A percentile compares a stretch with the other conserved stretches of the same genome.
These are phyloP conservation scores for Pantherophis vulpinus DNA, from an alignment of 2,797 vertebrate genomes.

Conservation along the genomic window DNA sequence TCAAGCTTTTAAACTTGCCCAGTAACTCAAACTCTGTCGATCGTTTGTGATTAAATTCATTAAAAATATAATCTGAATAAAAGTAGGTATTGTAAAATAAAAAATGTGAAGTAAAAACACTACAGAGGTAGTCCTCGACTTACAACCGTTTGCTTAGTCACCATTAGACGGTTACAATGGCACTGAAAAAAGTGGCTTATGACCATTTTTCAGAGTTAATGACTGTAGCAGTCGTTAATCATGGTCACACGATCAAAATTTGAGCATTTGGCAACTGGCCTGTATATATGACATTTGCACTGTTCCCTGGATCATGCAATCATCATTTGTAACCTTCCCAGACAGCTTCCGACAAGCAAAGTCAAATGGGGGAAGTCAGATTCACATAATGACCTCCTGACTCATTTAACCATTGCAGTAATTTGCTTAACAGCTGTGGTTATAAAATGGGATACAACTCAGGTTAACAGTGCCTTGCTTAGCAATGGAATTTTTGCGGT, in stretches of 20 bases:
- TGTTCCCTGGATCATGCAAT: not conserved
- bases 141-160: not conserved
- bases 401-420: not conserved
- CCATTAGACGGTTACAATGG: not conserved
- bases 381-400: not conserved
- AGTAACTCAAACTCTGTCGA: not conserved
- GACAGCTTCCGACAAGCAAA: not conserved
- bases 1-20: not conserved
- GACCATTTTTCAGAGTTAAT: not conserved
- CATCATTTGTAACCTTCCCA: not conserved
- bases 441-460: not conserved
- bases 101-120: not conserved
- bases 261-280: not conserved
- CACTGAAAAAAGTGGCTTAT: not conserved
- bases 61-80: not conserved
- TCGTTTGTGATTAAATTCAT: not conserved
- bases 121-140: not conserved
- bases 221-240: not conserved
- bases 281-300: not conserved
- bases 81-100: not conserved
- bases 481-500: not conserved
- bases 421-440: not conserved
- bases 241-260: not conserved
- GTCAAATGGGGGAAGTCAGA: not conserved
- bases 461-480: not conserved